Percentiles rank a stretch among this genome's conserved stretches.
Conservation (phyloP, 2,888 invertebrate genomes). For the Drosophila colorata region DNA sequence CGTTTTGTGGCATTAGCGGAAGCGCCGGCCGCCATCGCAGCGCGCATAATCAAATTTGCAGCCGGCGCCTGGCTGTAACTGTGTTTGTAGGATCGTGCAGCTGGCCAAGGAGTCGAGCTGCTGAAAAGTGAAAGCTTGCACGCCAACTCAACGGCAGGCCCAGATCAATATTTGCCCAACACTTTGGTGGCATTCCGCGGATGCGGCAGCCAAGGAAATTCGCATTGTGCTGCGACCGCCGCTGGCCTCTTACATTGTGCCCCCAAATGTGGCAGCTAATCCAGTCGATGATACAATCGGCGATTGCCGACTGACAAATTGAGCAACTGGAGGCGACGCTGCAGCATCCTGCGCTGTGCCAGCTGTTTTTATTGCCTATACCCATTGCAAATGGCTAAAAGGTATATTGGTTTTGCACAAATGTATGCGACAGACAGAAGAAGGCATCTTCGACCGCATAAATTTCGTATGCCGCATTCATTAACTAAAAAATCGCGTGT, state of each 20-base stretch:
- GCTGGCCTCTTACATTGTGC: conserved; percentile 6
- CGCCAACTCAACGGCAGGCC: conserved; percentile 8
- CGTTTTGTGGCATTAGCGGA: conserved; percentile 65
- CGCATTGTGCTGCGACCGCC: conserved; percentile 19
- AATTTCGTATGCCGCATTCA: too few relatives aligned
- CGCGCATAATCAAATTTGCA: conserved; percentile 51
- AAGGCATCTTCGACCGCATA: background rate
- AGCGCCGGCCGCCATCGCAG: conserved; percentile 40
- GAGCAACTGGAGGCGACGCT: conserved; percentile 22
- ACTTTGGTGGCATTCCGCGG: conserved; percentile 24
- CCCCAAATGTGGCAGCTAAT: conserved; percentile 31
- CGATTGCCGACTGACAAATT: conserved; percentile 59
- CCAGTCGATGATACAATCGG: conserved; percentile 52
- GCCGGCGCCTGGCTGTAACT: conserved; percentile 15
- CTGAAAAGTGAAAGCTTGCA: conserved; percentile 64
- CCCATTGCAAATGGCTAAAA: background rate
- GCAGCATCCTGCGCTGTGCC: conserved; percentile 48
- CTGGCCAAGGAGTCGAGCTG: conserved; percentile 42
- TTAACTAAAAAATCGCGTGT: too few relatives aligned
- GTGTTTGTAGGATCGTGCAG: conserved; percentile 53
- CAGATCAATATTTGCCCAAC: conserved; percentile 31
- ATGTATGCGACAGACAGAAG: background rate
- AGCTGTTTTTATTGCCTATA: background rate
- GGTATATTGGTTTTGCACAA: background rate
- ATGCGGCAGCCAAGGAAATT: conserved; percentile 23